These are phyloP conservation scores for Anolis carolinensis DNA, from an alignment of 2,113 vertebrate genomes.

Conservation along the genomic window DNA sequence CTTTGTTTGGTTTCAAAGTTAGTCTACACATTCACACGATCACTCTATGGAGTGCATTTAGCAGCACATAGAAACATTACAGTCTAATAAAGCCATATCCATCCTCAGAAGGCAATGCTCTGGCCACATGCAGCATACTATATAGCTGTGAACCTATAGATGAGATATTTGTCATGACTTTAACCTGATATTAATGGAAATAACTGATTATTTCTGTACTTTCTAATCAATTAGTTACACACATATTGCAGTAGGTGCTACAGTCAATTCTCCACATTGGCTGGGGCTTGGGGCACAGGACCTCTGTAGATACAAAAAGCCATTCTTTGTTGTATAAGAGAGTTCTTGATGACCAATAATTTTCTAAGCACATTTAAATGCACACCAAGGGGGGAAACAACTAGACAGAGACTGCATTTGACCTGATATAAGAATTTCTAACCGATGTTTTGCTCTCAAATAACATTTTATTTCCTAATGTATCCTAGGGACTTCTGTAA, in stretches of 20 bases:
- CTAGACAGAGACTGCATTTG: background rate
- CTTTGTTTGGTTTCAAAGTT: background rate
- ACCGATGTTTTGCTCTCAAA: background rate
- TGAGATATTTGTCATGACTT: background rate
- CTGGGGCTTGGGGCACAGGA: too few species aligned
- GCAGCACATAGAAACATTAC: accelerated
- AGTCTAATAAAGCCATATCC: background rate
- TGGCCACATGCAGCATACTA: accelerated
- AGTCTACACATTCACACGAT: background rate
- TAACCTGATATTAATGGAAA: background rate
- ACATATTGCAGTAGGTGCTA: background rate
- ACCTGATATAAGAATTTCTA: background rate
- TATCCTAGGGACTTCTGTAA: background rate
- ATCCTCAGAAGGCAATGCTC: accelerated
- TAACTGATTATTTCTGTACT: background rate
- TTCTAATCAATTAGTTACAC: background rate
- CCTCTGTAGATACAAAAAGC: too few species aligned
- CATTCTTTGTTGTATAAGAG: background rate
- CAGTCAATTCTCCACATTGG: too few species aligned
- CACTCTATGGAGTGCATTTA: background rate
- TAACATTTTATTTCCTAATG: background rate
- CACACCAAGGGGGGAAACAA: background rate
- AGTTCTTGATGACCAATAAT: background rate
- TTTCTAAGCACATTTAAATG: background rate
- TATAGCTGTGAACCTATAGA: background rate